Conservation (phyloP, 2,797 vertebrate genomes). For the Paedocypris micromegethes region DNA sequence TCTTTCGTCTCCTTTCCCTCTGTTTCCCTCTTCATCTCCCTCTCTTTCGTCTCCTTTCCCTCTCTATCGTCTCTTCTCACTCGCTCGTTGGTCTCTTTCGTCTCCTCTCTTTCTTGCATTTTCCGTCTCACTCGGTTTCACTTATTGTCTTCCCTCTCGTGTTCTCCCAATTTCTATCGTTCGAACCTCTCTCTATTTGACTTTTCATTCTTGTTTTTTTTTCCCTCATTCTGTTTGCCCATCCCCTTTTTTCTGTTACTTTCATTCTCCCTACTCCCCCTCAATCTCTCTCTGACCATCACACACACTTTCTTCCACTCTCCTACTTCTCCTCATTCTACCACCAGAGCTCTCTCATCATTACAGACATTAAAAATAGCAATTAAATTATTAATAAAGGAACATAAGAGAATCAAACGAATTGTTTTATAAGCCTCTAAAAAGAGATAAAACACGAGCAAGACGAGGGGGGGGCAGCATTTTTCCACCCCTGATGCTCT, state of each 20-base stretch:
- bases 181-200: not conserved
- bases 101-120: too few species aligned
- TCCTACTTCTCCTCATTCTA: conserved; percentile 33
- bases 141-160: not conserved
- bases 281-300: too few species aligned
- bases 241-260: not conserved
- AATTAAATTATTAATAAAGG: conserved; percentile 9
- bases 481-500: conserved; percentile 27
- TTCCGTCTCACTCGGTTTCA: not conserved
- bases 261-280: not conserved
- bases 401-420: not conserved
- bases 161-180: too few species aligned
- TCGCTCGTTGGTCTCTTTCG: too few species aligned
- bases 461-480: conserved; percentile 1
- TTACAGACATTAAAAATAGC: conserved; percentile 10
- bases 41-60: too few species aligned
- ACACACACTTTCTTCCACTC: conserved; percentile 36
- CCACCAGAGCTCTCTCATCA: not conserved
- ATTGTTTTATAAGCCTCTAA: not conserved
- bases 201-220: conserved; percentile 49
- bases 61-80: too few species aligned
- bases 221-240: not conserved
- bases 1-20: too few species aligned
- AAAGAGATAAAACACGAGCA: not conserved
- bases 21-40: not conserved